Conservation (phyloP, 2,888 invertebrate genomes). For the Cephus runcator region DNA sequence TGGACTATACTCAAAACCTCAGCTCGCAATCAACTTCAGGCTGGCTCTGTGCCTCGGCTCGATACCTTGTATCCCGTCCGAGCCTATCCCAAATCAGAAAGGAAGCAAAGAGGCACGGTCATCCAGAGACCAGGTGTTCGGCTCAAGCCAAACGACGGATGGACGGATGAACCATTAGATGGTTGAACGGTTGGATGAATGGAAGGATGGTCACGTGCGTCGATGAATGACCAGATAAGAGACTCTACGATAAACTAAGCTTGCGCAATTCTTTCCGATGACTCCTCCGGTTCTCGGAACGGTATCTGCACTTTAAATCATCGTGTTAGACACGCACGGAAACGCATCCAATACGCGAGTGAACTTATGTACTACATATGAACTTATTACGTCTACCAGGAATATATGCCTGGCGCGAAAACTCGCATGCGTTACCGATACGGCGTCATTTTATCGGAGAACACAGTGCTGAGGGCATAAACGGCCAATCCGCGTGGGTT, state of each 20-base stretch:
- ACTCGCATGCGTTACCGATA: not conserved
- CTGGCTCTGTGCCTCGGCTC: not conserved
- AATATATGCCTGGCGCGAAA: not conserved
- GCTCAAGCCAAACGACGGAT: not conserved
- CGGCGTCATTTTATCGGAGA: not conserved
- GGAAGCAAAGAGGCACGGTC: not conserved
- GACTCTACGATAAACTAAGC: not conserved
- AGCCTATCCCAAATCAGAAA: not conserved
- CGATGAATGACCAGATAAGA: not conserved
- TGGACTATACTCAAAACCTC: not conserved
- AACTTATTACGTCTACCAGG: not conserved
- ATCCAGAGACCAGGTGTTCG: not conserved
- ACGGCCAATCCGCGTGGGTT: conserved; percentile 50
- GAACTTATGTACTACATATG: not conserved
- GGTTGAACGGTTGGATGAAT: not conserved
- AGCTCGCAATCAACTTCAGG: not conserved
- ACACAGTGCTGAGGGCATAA: conserved; percentile 10
- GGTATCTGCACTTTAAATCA: conserved; percentile 22
- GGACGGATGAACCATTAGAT: not conserved
- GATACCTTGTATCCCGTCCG: not conserved
- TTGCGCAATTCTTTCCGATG: not conserved
- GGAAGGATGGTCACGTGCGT: not conserved
- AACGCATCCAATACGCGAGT: not conserved
- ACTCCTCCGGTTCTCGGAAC: not conserved
- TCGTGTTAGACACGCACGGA: conserved; percentile 19